Base-by-base conservation (phyloP, 2,797 vertebrate genomes). In the Coluber constrictor region DNA sequence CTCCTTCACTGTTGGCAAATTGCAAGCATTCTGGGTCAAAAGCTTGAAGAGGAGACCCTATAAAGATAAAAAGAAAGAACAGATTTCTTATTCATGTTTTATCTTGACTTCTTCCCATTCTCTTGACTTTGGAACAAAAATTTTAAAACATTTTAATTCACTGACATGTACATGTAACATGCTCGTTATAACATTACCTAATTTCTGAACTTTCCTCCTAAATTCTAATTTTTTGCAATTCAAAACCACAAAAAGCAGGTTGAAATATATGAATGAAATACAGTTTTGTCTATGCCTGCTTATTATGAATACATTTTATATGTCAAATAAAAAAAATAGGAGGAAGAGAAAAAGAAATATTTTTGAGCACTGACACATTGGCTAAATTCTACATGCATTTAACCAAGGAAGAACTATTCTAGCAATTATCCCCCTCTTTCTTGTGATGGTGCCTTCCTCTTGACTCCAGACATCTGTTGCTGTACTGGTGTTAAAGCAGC, bases 11-110 rank as follows among this genome's bases (percentile, higher is more conserved):
- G 95, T 95, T 93, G 94, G 94, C 95, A 95, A 96, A 96, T 93
- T 9, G 94, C 95, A 95, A 97, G 95, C 97, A 97, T 97, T 96
- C 97, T 97, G 94, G 89, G 89, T 57, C 3, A 47, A 66, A 91
- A 91, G 79, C 86, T 51, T 55, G 54, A 25, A 16, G 59, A 25
- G 25, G 20, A 89, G 25, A 89, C 54, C 90, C 92, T 94, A 63
- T 4, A 27, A 70, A 91, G 88, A 56, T n/a, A 89, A 59, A n/a
- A 86, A 13, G 25, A 12, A 56, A 29, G 25, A 88, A 15, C 15
- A 8, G 32, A 20, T 87, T 32, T 51, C 56, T 90, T 66, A 61
- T 11, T 8, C 54, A 63, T 37, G 7, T 15, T 63, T 29, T 25
- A 51, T 87, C 0, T 54, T 18, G 15, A 56, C 1, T 25, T 23